A percentile compares a stretch with the other conserved stretches of the same genome.
Conservation (phyloP, 2,888 invertebrate genomes). For the Drosophila subsilvestris region DNA sequence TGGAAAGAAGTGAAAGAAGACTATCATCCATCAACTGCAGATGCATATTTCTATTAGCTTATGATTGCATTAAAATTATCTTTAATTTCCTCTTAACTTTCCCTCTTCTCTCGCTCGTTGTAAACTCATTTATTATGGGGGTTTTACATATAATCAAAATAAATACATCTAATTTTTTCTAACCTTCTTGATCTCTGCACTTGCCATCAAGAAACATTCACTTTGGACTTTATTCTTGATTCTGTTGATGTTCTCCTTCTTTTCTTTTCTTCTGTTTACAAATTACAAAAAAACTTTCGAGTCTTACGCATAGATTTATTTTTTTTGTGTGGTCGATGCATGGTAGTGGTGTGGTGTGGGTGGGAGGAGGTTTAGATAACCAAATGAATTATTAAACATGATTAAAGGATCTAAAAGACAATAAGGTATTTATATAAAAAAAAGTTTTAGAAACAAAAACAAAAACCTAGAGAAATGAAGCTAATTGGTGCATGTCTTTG, state of each 20-base stretch:
- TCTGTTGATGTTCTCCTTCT: not conserved
- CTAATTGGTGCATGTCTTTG: not conserved
- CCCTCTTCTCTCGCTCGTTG: too few species aligned
- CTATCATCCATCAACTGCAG: too few species aligned
- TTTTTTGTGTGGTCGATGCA: not conserved
- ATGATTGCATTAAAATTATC: not conserved
- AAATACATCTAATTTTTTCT: not conserved
- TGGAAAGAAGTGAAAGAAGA: too few species aligned
- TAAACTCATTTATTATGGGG: too few species aligned
- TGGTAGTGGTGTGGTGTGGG: too few species aligned
- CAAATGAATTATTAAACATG: too few species aligned
- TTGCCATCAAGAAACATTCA: not conserved
- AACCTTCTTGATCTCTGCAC: conserved; percentile 6
- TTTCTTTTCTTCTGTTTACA: conserved; percentile 10
- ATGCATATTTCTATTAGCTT: too few species aligned
- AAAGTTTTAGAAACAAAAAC: not conserved
- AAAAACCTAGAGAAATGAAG: not conserved
- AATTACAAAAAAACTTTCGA: conserved; percentile 2
- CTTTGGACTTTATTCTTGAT: conserved; percentile 13
- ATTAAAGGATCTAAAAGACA: not conserved
- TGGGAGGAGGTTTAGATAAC: too few species aligned
- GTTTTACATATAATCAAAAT: not conserved
- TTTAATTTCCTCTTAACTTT: too few species aligned
- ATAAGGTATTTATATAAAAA: not conserved
- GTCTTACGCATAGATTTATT: not conserved